phyloP scores from a whole-genome alignment of 1,140 invertebrate genomes.

The Leptopilina clavipes region DNA sequence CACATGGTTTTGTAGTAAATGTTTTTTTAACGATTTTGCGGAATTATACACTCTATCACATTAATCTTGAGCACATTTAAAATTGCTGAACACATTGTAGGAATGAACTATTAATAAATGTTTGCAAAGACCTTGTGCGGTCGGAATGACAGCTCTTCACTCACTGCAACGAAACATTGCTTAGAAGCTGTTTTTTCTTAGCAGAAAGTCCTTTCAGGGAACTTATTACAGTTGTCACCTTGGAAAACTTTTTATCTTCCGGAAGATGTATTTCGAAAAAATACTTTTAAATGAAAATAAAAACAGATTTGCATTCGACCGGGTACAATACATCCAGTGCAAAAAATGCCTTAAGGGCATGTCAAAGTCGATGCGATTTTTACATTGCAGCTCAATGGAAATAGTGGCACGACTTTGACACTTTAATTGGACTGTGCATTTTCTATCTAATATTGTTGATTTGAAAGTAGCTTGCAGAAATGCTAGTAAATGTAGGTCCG shows the following conservation, averaged over 20 bases:
- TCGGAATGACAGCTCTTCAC: neutral
- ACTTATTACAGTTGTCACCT: neutral
- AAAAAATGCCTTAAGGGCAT: neutral
- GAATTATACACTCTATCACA: neutral
- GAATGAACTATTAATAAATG: neutral
- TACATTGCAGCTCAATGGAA: no score
- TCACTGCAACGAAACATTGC: neutral
- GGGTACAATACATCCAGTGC: neutral
- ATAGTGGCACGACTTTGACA: no score
- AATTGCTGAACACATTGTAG: neutral
- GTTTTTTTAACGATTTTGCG: neutral
- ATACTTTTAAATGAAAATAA: neutral
- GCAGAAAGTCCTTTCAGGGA: neutral
- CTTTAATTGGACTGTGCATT: no score
- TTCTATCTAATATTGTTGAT: no score
- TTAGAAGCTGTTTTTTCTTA: neutral
- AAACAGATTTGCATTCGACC: neutral
- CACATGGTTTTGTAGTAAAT: neutral
- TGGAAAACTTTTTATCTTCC: neutral
- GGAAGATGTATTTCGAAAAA: neutral
- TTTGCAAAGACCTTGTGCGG: neutral
- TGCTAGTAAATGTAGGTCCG: no score
- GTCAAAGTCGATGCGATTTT: no score
- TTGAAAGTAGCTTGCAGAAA: no score
- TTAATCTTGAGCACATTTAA: neutral